These are phyloP conservation scores for Apotomis turbidana DNA, from an alignment of 2,888 invertebrate genomes.

Conservation along the genomic window DNA sequence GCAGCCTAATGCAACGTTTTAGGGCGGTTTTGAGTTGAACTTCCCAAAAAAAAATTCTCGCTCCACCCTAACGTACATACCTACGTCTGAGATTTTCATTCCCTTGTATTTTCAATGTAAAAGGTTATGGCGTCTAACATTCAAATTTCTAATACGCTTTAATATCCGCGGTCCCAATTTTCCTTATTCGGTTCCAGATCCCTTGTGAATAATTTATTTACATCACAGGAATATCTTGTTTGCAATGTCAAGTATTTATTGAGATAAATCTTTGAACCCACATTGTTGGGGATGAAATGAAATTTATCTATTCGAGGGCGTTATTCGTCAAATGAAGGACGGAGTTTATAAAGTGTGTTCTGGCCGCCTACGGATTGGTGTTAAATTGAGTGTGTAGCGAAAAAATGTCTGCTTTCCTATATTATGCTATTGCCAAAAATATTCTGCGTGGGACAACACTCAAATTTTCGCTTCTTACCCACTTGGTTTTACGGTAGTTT, in stretches of 20 bases:
- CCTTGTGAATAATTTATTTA: constrained; percentile 26
- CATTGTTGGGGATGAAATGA: constrained; percentile 11
- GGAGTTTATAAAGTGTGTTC: not conserved
- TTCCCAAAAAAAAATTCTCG: too few relatives aligned
- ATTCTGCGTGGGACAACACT: too few relatives aligned
- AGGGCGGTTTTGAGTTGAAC: too few relatives aligned
- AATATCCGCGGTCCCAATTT: not conserved
- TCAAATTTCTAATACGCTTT: not conserved
- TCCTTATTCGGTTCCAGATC: constrained; percentile 10
- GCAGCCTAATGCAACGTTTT: too few relatives aligned
- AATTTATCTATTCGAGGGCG: not conserved
- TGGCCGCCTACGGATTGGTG: not conserved
- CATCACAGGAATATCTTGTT: constrained; percentile 21
- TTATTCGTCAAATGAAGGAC: constrained; percentile 3
- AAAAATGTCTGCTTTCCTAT: not conserved
- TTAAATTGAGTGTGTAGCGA: not conserved
- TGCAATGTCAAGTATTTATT: constrained; percentile 29
- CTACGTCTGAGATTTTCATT: too few relatives aligned
- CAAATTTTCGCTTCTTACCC: too few relatives aligned
- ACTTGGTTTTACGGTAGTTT: too few relatives aligned
- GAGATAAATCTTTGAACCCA: constrained; percentile 27
- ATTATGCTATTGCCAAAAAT: too few relatives aligned
- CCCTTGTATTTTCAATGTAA: too few relatives aligned
- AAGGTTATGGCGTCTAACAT: not conserved
- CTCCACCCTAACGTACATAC: too few relatives aligned